Conservation (phyloP, 1,140 invertebrate species). For the Nymphalis io region DNA sequence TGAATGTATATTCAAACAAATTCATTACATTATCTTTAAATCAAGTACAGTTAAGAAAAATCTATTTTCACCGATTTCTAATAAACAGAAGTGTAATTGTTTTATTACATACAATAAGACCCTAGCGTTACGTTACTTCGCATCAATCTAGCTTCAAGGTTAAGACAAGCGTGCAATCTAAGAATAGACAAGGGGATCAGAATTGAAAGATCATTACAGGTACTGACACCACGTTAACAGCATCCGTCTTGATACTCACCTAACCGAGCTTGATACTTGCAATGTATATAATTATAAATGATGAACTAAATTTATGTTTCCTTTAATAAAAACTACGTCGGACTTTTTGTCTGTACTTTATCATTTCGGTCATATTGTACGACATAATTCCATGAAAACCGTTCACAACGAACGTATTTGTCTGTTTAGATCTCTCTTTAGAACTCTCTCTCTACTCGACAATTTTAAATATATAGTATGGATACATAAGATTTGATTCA, state of each 20-base stretch:
- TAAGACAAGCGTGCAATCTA: constrained; percentile 15
- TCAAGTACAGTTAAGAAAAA: too few species aligned
- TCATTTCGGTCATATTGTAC: too few species aligned
- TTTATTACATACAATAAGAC: neutral
- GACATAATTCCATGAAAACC: too few species aligned
- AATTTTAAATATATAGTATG: too few species aligned
- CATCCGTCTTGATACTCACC: constrained; percentile 13
- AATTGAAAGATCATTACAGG: constrained; percentile 12
- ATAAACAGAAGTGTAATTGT: neutral
- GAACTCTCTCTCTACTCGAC: too few species aligned
- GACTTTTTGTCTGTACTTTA: neutral
- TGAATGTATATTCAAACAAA: too few species aligned
- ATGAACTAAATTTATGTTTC: constrained; percentile 5
- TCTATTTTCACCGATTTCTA: neutral
- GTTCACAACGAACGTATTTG: too few species aligned
- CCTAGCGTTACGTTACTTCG: neutral
- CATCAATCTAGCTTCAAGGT: constrained; percentile 22
- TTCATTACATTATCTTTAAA: too few species aligned
- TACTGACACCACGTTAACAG: constrained; percentile 14
- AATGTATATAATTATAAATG: constrained; percentile 1
- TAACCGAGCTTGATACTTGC: constrained; percentile 16
- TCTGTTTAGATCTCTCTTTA: too few species aligned
- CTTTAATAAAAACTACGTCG: neutral
- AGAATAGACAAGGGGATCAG: constrained; percentile 26
- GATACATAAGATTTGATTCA: too few species aligned